phyloP scores from a whole-genome alignment of 2,888 invertebrate species.

The Caprella mutica region DNA sequence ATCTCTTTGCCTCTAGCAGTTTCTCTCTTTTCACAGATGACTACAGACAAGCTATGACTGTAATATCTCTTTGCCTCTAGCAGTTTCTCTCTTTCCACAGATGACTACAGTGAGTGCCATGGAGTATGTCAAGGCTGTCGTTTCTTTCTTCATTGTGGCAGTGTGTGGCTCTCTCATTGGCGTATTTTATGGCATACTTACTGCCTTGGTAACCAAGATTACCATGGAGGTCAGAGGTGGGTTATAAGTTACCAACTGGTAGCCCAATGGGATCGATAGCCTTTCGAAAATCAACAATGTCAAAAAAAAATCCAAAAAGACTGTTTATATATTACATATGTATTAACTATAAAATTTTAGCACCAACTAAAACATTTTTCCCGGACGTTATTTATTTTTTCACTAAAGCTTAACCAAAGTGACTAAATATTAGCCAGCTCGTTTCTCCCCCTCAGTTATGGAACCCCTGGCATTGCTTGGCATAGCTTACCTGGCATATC shows the following conservation, averaged over 20 bases:
- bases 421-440: too few relatives aligned
- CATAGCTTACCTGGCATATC: conserved; percentile 47
- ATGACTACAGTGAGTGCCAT: conserved; percentile 36
- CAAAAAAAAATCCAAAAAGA: neutral
- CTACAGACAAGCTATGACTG: too few relatives aligned
- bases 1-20: too few relatives aligned
- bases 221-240: conserved; percentile 39
- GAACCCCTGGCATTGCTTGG: conserved; percentile 47
- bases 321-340: neutral
- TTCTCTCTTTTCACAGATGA: too few relatives aligned
- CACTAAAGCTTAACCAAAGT: too few relatives aligned
- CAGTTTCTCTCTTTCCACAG: too few relatives aligned
- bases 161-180: conserved; percentile 46
- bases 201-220: conserved; percentile 40
- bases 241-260: neutral
- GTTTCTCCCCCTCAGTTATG: too few relatives aligned
- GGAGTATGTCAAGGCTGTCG: conserved; percentile 37
- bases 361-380: too few relatives aligned
- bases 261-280: too few relatives aligned
- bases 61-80: too few relatives aligned
- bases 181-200: conserved; percentile 43
- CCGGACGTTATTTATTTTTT: too few relatives aligned
- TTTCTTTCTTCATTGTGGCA: conserved; percentile 46
- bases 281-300: neutral
- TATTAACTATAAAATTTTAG: neutral